phyloP scores from a whole-genome alignment of 2,113 vertebrate species.

The Mugil cephalus region DNA sequence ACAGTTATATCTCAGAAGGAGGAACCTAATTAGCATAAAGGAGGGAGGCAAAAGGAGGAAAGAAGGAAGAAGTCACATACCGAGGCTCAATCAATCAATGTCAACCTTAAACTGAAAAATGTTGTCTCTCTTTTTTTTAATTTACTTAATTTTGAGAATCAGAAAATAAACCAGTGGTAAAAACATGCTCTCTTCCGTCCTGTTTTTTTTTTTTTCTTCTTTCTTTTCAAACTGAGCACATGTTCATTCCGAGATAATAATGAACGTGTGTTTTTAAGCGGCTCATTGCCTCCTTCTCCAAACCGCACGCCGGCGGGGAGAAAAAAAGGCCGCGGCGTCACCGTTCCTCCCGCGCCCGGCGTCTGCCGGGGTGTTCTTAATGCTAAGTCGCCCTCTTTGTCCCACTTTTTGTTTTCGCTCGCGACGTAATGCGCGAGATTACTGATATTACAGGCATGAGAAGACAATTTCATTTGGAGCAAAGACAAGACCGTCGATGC shows the following conservation, averaged over 20 bases:
- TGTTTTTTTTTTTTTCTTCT: background rate
- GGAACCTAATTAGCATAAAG: constrained; percentile 30
- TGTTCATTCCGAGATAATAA: background rate
- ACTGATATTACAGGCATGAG: constrained; percentile 71
- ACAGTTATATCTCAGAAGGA: constrained; percentile 4
- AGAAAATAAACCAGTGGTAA: too few relatives aligned
- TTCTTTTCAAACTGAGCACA: background rate
- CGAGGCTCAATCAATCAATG: too few relatives aligned
- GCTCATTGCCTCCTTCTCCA: constrained; percentile 8
- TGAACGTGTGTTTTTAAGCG: background rate
- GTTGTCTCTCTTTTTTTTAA: too few relatives aligned
- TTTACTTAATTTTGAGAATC: too few relatives aligned
- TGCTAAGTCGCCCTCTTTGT: constrained; percentile 51
- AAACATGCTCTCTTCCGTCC: background rate
- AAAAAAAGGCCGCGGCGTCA: constrained; percentile 4
- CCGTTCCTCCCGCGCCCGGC: background rate
- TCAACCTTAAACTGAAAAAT: too few relatives aligned
- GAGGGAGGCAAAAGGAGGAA: constrained; percentile 6
- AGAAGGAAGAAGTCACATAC: constrained; percentile 26
- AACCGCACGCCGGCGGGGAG: too few relatives aligned
- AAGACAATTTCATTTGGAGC: constrained; percentile 76
- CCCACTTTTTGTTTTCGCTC: constrained; percentile 51
- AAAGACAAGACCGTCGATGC: constrained; percentile 71
- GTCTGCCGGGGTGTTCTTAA: constrained; percentile 50
- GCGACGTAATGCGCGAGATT: constrained; percentile 69